Conservation (phyloP, 2,113 vertebrate species). For the Elanus axillaris region DNA sequence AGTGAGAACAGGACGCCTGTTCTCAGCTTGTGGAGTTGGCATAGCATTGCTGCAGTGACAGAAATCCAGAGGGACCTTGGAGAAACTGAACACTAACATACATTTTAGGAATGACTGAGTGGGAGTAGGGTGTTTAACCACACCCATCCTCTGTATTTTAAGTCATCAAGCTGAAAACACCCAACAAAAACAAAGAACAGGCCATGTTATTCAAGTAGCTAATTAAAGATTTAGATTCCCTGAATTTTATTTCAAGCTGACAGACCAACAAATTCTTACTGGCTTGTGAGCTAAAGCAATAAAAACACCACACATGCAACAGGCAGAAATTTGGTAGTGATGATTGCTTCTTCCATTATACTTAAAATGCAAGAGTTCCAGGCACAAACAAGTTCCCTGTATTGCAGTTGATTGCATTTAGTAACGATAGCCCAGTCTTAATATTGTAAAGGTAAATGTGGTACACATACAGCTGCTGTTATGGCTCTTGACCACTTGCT, state of each 20-base stretch:
- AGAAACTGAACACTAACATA: not conserved
- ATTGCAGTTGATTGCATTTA: not conserved
- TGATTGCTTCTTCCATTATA: not conserved
- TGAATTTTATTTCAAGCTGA: not conserved
- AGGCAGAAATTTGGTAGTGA: not conserved
- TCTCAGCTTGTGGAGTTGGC: not conserved
- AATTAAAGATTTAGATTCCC: not conserved
- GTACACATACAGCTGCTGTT: not conserved
- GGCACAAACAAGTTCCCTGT: not conserved
- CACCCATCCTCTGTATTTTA: not conserved
- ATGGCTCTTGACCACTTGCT: not conserved
- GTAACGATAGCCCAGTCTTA: fast-evolving
- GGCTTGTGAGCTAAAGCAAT: not conserved
- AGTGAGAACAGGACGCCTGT: not conserved
- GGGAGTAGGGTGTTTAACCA: not conserved
- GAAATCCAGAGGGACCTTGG: not conserved
- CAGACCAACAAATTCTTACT: not conserved
- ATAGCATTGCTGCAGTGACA: not conserved
- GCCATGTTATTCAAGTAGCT: not conserved
- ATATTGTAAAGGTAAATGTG: not conserved
- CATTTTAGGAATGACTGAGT: not conserved
- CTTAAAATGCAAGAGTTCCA: not conserved
- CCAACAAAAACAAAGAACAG: not conserved
- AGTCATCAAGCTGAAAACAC: not conserved
- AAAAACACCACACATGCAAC: not conserved